Conservation (phyloP, 1,140 invertebrate species). For the Leptinotarsa undecemlineata region DNA sequence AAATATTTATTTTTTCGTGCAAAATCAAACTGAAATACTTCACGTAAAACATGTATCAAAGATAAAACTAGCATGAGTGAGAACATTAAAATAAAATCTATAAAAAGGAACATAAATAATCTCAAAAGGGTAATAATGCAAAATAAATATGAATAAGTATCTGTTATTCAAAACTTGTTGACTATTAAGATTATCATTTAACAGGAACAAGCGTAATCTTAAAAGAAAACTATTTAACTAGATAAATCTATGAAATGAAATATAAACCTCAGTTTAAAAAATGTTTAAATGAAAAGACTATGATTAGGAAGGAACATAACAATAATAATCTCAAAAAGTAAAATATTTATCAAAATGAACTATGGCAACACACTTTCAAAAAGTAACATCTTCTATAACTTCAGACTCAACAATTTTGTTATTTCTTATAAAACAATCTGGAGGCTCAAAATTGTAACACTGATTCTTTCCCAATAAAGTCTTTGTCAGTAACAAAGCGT, state of each 20-base stretch:
- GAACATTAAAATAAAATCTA: no score
- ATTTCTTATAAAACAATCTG: neutral
- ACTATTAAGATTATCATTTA: neutral
- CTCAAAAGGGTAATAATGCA: no score
- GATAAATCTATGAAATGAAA: neutral
- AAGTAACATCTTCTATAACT: neutral
- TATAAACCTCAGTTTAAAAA: neutral
- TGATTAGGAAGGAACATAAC: neutral
- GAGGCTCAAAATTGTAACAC: slow-evolving; percentile 8
- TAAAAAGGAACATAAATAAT: no score
- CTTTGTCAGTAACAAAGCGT: slow-evolving; percentile 6
- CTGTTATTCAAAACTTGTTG: no score
- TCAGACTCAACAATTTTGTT: neutral
- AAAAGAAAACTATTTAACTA: neutral
- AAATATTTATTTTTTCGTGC: no score
- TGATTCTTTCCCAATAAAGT: slow-evolving; percentile 1
- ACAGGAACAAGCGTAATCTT: neutral
- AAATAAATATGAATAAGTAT: no score
- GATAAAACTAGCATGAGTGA: no score
- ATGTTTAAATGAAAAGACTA: neutral
- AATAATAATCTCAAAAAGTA: neutral
- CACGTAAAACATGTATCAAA: no score
- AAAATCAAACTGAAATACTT: no score
- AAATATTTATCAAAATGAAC: neutral
- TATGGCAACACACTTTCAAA: neutral